Evolutionary conservation across 2,888 invertebrate genomes (phyloP).

Genomic region (Rhaphigaster nebulosa): DNA sequence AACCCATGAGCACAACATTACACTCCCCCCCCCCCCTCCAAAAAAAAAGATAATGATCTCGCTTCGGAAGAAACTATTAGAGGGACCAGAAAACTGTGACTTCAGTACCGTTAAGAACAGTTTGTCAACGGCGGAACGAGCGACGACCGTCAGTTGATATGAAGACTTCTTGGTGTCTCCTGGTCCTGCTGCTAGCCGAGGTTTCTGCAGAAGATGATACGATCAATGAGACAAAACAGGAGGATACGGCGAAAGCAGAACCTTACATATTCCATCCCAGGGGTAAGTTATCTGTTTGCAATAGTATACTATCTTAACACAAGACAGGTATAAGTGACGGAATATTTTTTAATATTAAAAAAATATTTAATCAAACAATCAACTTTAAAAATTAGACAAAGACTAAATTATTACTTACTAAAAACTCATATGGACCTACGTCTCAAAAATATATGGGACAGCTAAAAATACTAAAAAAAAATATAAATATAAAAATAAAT

Average conservation of each 20-base stretch:
- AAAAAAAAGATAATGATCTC: background rate
- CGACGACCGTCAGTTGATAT: constrained; percentile 34
- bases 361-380: background rate
- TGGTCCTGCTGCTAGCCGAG: constrained; percentile 24
- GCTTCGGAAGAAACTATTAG: background rate
- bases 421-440: no score
- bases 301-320: background rate
- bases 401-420: no score
- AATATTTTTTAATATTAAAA: background rate
- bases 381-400: background rate
- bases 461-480: no score
- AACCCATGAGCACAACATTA: background rate
- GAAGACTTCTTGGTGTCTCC: background rate
- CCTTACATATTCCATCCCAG: constrained; percentile 50
- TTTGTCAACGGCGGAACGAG: constrained; percentile 43
- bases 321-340: background rate
- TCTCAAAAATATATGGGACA: no score
- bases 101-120: background rate
- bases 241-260: constrained; percentile 35
- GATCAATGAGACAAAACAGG: background rate
- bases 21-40: no score
- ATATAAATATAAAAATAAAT: no score
- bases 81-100: constrained; percentile 38
- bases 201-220: background rate
- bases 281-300: background rate